These are phyloP conservation scores for Callithrix jacchus DNA, from an alignment of 2,113 vertebrate species.

Conservation along the genomic window DNA sequence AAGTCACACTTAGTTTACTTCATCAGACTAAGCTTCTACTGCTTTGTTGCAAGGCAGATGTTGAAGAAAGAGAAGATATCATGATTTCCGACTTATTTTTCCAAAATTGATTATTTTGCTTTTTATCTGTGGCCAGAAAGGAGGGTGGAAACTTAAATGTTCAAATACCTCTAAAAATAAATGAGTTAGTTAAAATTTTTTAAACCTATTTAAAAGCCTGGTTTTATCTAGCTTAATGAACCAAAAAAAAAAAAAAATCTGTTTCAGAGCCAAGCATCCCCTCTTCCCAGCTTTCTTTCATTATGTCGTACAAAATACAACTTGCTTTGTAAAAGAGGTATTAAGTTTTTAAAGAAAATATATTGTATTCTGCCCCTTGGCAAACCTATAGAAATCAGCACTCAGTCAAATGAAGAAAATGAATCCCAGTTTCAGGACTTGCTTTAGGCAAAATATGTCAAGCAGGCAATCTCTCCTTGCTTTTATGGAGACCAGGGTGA, in stretches of 20 bases:
- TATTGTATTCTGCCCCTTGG: slow-evolving; percentile 30
- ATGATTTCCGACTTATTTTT: not conserved
- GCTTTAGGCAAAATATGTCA: slow-evolving; percentile 69
- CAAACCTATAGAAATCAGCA: slow-evolving; percentile 55
- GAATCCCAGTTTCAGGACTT: slow-evolving; percentile 61
- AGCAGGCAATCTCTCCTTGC: not conserved
- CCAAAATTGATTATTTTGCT: not conserved
- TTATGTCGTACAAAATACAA: slow-evolving; percentile 31
- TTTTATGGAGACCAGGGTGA: slow-evolving; percentile 46
- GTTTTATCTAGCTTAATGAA: not conserved
- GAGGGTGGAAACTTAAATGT: not conserved
- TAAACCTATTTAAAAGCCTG: not conserved
- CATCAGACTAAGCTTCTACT: not conserved
- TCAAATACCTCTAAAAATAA: not conserved
- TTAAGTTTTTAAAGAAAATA: slow-evolving; percentile 37
- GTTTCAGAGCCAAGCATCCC: not conserved
- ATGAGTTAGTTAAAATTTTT: not conserved
- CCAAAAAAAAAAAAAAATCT: not conserved
- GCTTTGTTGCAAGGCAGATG: not conserved
- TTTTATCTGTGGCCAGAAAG: not conserved
- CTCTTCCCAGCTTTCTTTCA: not conserved
- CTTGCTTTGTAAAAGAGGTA: slow-evolving; percentile 34
- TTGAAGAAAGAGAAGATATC: not conserved
- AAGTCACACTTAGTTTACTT: not conserved
- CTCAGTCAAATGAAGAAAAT: slow-evolving; percentile 48